These are phyloP conservation scores for Labia minor DNA, from an alignment of 2,888 invertebrate genomes.

Conservation along the genomic window DNA sequence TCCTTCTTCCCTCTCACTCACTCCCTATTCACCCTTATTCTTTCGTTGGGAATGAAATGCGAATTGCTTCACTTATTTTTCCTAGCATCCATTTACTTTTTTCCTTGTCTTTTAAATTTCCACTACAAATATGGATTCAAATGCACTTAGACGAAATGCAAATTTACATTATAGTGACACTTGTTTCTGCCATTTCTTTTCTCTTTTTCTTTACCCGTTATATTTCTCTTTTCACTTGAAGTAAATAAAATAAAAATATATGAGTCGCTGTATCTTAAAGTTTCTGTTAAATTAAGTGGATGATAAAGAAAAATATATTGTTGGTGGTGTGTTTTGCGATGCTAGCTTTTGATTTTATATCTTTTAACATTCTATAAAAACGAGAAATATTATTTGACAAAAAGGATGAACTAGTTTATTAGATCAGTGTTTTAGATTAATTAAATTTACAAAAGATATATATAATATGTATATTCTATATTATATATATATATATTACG, in stretches of 20 bases:
- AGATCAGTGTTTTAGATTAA: no score
- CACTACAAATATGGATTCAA: background rate
- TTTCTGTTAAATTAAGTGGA: constrained; percentile 13
- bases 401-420: no score
- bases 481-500: no score
- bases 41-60: no score
- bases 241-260: background rate
- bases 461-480: no score
- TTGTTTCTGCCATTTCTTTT: background rate
- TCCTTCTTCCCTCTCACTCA: no score
- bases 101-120: background rate
- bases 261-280: background rate
- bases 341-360: background rate
- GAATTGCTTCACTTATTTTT: no score
- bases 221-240: background rate
- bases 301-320: constrained; percentile 13
- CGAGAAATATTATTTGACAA: no score
- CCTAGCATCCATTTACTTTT: background rate
- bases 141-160: constrained; percentile 7
- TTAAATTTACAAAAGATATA: no score
- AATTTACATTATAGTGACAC: background rate
- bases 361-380: background rate
- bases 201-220: background rate
- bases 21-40: no score
- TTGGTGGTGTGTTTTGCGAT: background rate